Evolutionary conservation across 2,113 vertebrate genomes (phyloP).

Genomic region (Larimichthys crocea): DNA sequence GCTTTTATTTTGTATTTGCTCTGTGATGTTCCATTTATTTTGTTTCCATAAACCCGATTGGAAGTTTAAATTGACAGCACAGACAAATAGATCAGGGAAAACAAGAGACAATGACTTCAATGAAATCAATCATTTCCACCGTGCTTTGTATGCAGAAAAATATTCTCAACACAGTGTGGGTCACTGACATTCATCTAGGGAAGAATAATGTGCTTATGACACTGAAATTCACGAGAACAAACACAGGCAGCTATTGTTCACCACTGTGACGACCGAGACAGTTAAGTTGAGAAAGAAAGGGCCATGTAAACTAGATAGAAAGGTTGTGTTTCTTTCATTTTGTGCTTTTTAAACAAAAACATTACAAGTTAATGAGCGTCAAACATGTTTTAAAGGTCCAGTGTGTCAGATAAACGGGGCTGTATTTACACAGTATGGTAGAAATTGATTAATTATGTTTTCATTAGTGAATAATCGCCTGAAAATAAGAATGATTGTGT

Average conservation of each 20-base stretch:
- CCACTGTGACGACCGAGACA: not conserved
- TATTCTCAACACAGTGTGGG: not conserved
- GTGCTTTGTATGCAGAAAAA: not conserved
- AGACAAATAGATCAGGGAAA: conserved; percentile 25
- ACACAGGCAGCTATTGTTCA: not conserved
- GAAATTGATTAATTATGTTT: too few relatives aligned
- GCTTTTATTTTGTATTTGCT: not conserved
- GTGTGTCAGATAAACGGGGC: too few relatives aligned
- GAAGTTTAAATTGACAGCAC: conserved; percentile 17
- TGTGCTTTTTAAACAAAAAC: not conserved
- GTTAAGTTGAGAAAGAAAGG: too few relatives aligned
- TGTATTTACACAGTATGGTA: too few relatives aligned
- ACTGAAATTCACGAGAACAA: not conserved
- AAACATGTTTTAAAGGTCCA: too few relatives aligned
- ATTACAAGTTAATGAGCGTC: too few relatives aligned
- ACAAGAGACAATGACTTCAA: not conserved
- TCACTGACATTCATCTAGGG: not conserved
- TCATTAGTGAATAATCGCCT: too few relatives aligned
- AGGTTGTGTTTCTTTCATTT: not conserved
- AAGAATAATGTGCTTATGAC: too few relatives aligned
- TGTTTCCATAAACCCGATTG: conserved; percentile 18
- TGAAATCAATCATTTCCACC: not conserved
- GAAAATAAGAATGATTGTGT: too few relatives aligned
- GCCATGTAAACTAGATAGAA: not conserved
- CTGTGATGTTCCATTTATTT: conserved; percentile 1